Evolutionary conservation across 2,113 vertebrate genomes (phyloP), one percentile per base, ranked within the genome.

Genomic region (Noctilio leporinus): DNA sequence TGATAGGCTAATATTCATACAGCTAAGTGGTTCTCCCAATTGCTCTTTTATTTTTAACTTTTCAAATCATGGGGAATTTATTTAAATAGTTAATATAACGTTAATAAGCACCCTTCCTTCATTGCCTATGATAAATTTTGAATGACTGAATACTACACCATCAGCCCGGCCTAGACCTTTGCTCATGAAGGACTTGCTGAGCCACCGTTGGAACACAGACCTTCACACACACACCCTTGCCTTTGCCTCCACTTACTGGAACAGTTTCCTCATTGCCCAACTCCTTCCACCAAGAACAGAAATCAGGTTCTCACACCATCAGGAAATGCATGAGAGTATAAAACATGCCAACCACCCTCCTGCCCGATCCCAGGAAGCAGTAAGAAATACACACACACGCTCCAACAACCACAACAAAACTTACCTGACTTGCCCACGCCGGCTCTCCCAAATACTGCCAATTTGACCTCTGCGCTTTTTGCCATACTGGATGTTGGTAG

Each of bases 351-450:
- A 28, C 17, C 7, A 38, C 7, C 16, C 4, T 8, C 7, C 45
- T 2, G 20, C 3, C 19, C 47, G 78, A 11, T 28, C 28, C 51
- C n/a, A n/a, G 38, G 17, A 88, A 30, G 16, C 22, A 47, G 40
- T 57, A 6, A 40, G 2, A 17, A 6, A 57, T 7, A 80, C 40
- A 35, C 30, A 57, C n/a, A 73, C 40, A 43, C 35, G 75, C 22
- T 7, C 2, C 6, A 17, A 8, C 26, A 5, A 16, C 16, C 17
- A 73, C 22, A n/a, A 47, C 15, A 62, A 16, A 51, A 93, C 98
- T 83, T 98, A 99, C 99, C 99, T 99, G 99, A 99, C 95, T 99
- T 99, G 72, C 99, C 99, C 87, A 99, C 99, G 0, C 99, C 99
- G 3, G 99, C 99, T 97, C 99, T 98, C 55, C 99, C 99, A 59